phyloP scores from a whole-genome alignment of 2,797 vertebrate genomes.

The Manis pentadactyla region DNA sequence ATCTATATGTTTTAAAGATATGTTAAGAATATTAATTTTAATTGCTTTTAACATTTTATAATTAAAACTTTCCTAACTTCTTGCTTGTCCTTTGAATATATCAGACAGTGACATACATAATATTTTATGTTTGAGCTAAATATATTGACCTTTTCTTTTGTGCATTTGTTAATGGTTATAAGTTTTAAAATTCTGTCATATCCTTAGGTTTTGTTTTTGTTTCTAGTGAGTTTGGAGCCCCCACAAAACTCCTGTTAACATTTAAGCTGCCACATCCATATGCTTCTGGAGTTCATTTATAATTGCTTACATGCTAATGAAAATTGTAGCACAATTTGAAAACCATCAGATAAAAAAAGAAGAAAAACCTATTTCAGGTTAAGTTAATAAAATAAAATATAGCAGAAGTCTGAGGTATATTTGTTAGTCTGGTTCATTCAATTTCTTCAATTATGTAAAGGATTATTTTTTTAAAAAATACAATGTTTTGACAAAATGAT shows the following conservation, averaged over 20 bases:
- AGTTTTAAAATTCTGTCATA: background rate
- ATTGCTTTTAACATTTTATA: background rate
- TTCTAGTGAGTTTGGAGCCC: background rate
- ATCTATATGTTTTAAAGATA: background rate
- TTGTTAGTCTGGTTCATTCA: background rate
- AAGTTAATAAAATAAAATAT: background rate
- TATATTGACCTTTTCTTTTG: background rate
- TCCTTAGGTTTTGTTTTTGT: background rate
- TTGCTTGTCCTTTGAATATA: background rate
- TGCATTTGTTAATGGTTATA: background rate
- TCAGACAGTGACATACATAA: background rate
- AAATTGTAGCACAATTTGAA: background rate
- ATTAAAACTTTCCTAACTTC: background rate
- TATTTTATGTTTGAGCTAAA: background rate
- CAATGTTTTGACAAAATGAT: background rate
- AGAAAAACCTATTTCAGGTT: conserved; percentile 9
- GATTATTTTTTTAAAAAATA: background rate
- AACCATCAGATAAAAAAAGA: background rate
- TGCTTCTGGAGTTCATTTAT: conserved; percentile 6
- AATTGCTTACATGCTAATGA: conserved; percentile 33
- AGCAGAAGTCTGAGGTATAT: background rate
- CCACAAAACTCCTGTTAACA: background rate
- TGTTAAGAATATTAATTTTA: background rate
- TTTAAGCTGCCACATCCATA: background rate
- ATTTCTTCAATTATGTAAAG: background rate